Conservation (phyloP, 1,140 invertebrate genomes). For the Leptonema lineaticorne region DNA sequence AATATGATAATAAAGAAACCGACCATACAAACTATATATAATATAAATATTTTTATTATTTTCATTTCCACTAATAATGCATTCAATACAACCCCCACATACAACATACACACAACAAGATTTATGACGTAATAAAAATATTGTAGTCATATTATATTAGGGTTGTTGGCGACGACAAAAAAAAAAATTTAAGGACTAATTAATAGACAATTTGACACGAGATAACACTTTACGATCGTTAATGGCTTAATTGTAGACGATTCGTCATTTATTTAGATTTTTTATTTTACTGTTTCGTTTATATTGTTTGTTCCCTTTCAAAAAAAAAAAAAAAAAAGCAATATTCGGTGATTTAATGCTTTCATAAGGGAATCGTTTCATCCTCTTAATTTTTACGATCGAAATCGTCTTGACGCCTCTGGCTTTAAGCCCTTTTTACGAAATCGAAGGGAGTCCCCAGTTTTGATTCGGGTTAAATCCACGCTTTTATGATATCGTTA, state of each 20-base stretch:
- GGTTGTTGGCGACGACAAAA: background rate
- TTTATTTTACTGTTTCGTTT: background rate
- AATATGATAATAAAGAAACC: background rate
- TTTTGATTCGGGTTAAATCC: background rate
- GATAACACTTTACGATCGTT: background rate
- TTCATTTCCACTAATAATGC: background rate
- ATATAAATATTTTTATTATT: too few species aligned
- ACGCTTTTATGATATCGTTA: background rate
- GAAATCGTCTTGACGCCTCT: background rate
- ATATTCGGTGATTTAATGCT: too few species aligned
- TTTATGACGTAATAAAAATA: conserved; percentile 7
- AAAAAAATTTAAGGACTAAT: background rate
- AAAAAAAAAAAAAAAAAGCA: too few species aligned
- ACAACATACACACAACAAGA: background rate
- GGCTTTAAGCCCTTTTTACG: background rate
- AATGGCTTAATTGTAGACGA: conserved; percentile 2
- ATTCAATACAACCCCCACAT: background rate
- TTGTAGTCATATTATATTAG: background rate
- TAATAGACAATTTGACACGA: conserved; percentile 9
- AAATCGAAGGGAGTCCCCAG: background rate
- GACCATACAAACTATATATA: too few species aligned
- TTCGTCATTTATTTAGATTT: background rate
- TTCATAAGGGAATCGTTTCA: background rate
- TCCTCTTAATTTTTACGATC: background rate
- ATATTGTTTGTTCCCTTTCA: too few species aligned